Evolutionary conservation across 2,888 invertebrate species (phyloP).

Genomic region (Agrotis ipsilon): DNA sequence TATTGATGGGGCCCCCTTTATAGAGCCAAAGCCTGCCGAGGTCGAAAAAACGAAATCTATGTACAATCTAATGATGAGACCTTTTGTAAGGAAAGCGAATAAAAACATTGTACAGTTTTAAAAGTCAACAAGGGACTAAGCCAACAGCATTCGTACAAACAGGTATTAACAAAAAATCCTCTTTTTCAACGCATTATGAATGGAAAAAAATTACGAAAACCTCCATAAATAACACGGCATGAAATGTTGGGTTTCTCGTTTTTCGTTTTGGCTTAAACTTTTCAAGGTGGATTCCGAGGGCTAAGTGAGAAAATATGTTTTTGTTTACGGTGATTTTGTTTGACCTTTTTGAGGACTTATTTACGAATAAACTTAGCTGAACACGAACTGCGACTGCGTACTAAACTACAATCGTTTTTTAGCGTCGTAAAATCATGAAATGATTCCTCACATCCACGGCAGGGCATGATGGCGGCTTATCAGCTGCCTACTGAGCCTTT

Average conservation of each 20-base stretch:
- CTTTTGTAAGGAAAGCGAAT: conserved; percentile 33
- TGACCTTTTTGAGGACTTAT: neutral
- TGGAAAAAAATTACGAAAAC: conserved; percentile 47
- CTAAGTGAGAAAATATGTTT: conserved; percentile 14
- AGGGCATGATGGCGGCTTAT: no score
- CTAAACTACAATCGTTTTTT: no score
- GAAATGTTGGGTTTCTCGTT: conserved; percentile 21
- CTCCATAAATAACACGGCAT: conserved; percentile 52
- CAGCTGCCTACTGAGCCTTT: no score
- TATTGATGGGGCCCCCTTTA: no score
- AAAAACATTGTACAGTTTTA: conserved; percentile 49
- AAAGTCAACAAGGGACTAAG: conserved; percentile 62
- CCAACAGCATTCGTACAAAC: conserved; percentile 60
- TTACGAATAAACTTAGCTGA: no score
- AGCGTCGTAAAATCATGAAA: no score
- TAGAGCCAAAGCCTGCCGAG: no score
- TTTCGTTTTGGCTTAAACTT: conserved; percentile 8
- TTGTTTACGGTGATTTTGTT: conserved; percentile 8
- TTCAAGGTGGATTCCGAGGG: conserved; percentile 11
- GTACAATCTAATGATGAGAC: conserved; percentile 19
- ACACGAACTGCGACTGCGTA: no score
- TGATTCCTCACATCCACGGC: no score
- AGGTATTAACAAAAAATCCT: conserved; percentile 66
- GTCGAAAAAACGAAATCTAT: no score
- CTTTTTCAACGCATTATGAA: conserved; percentile 41